Evolutionary conservation across 2,113 vertebrate species (phyloP).

Genomic region (Lethenteron camtschaticum): DNA sequence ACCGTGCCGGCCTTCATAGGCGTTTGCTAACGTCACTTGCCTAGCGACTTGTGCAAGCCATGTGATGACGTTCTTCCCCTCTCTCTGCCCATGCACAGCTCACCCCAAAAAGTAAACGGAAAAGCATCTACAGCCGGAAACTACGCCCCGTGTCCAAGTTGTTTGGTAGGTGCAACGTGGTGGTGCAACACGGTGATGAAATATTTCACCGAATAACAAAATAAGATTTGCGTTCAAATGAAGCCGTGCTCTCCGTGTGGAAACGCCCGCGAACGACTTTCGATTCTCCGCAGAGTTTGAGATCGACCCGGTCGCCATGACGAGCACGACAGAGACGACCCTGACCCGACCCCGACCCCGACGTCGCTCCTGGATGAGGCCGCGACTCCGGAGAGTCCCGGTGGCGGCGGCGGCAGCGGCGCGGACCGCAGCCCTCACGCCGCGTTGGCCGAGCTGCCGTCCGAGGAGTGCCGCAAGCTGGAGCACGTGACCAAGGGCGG

Average conservation of each 20-base stretch:
- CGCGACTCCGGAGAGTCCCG: background rate
- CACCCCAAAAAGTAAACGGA: constrained; percentile 92
- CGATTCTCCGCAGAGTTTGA: background rate
- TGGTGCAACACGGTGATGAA: too few relatives aligned
- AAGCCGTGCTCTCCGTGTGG: too few relatives aligned
- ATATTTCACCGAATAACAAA: too few relatives aligned
- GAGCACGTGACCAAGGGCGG: constrained; percentile 83
- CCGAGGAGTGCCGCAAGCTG: constrained; percentile 70
- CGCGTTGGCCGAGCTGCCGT: constrained; percentile 56
- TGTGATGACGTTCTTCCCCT: too few relatives aligned
- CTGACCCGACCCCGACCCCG: background rate
- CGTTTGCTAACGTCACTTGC: too few relatives aligned
- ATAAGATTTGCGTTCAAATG: too few relatives aligned
- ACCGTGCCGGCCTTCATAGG: too few relatives aligned
- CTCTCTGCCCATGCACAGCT: constrained; percentile 30
- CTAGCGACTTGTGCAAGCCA: too few relatives aligned
- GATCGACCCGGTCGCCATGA: constrained; percentile 1
- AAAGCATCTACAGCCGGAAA: constrained; percentile 96
- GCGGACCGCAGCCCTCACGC: constrained; percentile 6
- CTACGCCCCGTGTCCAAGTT: constrained; percentile 77
- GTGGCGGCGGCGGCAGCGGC: too few relatives aligned
- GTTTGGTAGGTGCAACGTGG: constrained; percentile 39
- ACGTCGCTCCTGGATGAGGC: constrained; percentile 4
- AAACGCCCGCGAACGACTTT: too few relatives aligned
- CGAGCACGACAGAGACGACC: background rate